Evolutionary conservation across 1,140 invertebrate species (phyloP).

Genomic region (Parapsyche elsis): DNA sequence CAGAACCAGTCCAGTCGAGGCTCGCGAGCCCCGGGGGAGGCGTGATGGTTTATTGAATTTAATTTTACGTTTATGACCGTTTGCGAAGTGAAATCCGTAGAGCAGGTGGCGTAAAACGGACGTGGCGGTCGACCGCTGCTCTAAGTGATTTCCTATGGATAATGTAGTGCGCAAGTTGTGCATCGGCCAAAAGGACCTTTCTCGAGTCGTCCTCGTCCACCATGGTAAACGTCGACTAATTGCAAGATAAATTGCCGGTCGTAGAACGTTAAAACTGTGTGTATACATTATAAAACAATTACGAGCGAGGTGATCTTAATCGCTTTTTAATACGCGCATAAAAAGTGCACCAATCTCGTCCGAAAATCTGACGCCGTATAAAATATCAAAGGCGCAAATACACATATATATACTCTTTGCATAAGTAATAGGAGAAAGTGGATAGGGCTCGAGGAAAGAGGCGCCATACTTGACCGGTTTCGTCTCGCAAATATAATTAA

Average conservation of each 20-base stretch:
- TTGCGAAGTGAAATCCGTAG: conserved; percentile 38
- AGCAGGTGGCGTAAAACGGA: conserved; percentile 37
- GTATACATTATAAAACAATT: conserved; percentile 7
- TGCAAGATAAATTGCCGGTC: no score
- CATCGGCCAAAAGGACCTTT: not conserved
- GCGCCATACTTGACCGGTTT: conserved; percentile 42
- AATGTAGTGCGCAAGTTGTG: not conserved
- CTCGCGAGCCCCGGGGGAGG: conserved; percentile 31
- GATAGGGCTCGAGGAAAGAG: conserved; percentile 11
- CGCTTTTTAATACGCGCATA: not conserved
- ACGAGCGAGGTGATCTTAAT: not conserved
- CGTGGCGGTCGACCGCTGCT: not conserved
- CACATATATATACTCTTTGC: no score
- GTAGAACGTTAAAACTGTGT: no score
- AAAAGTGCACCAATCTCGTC: not conserved
- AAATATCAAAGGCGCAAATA: no score
- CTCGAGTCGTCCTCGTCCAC: no score
- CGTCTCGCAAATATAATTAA: conserved; percentile 54
- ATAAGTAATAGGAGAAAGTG: no score
- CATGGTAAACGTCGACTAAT: no score
- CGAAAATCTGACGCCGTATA: no score
- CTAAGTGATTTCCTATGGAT: conserved; percentile 27
- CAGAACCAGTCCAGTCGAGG: conserved; percentile 7
- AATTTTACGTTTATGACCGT: conserved; percentile 54
- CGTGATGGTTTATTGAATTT: conserved; percentile 53